A percentile compares a stretch with the other conserved stretches of the same genome.
Conservation (phyloP, 2,113 vertebrate genomes). For the Cephalopholis sonnerati region DNA sequence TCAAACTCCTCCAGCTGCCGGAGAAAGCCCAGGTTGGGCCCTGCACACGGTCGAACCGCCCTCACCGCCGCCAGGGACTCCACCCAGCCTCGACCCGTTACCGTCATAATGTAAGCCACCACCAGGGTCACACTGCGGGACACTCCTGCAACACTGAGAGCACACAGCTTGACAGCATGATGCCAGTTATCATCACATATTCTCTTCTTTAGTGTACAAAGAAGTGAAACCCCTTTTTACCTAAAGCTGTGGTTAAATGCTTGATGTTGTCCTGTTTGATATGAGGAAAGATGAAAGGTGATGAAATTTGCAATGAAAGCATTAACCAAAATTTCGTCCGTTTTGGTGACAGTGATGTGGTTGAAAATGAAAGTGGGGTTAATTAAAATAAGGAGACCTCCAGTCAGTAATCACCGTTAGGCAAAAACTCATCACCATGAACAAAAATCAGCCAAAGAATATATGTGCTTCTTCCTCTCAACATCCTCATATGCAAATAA, state of each 20-base stretch:
- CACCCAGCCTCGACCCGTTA: conserved; percentile 93
- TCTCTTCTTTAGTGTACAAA: conserved; percentile 40
- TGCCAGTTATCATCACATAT: neutral
- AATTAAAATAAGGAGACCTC: conserved; percentile 23
- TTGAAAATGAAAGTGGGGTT: conserved; percentile 58
- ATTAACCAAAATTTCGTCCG: conserved; percentile 1
- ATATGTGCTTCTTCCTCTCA: conserved; percentile 9
- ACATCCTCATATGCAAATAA: conserved; percentile 11
- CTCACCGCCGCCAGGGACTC: conserved; percentile 90
- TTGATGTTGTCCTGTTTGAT: conserved; percentile 55
- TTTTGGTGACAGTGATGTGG: conserved; percentile 59
- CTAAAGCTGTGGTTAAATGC: conserved; percentile 55
- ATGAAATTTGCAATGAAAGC: conserved; percentile 45
- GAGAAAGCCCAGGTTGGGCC: conserved; percentile 95
- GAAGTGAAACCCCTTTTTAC: conserved; percentile 59
- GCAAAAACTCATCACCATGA: neutral
- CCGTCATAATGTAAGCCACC: conserved; percentile 95
- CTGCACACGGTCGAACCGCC: conserved; percentile 89
- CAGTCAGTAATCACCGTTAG: neutral
- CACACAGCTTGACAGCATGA: conserved; percentile 6
- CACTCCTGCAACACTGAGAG: conserved; percentile 92
- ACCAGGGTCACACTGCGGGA: conserved; percentile 95
- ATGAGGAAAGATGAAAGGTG: conserved; percentile 61
- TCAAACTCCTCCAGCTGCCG: conserved; percentile 94
- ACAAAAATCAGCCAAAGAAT: neutral